Conservation (phyloP, 2,797 vertebrate genomes). For the Cyclopterus lumpus region DNA sequence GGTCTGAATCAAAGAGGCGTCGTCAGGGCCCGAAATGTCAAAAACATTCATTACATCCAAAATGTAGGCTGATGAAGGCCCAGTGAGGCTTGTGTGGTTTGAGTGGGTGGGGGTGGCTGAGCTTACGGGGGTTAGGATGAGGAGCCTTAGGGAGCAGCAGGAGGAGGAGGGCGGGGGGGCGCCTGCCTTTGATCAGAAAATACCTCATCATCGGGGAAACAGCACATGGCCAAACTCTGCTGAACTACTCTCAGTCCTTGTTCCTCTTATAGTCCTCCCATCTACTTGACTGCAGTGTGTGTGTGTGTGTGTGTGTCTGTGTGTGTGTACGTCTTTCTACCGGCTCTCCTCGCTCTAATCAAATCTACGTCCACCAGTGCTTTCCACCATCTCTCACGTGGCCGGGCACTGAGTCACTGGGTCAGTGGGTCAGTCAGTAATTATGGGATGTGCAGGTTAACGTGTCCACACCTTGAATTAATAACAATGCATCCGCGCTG, state of each 20-base stretch:
- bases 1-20: constrained; percentile 37
- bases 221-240: constrained; percentile 18
- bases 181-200: constrained; percentile 59
- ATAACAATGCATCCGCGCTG: not conserved
- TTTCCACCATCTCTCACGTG: constrained; percentile 2
- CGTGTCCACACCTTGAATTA: not conserved
- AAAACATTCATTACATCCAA: constrained; percentile 39
- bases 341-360: constrained; percentile 31
- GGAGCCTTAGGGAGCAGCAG: constrained; percentile 21
- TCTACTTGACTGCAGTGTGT: not conserved
- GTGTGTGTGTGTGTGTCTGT: constrained; percentile 1
- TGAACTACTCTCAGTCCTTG: not conserved
- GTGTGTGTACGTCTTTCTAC: not conserved
- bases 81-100: constrained; percentile 9
- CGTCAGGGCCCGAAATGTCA: constrained; percentile 44
- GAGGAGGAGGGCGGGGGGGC: not conserved
- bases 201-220: constrained; percentile 55
- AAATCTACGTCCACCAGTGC: constrained; percentile 26
- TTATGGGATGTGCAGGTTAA: constrained; percentile 38
- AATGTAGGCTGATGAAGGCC: constrained; percentile 21
- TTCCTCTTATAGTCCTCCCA: not conserved
- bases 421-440: constrained; percentile 65
- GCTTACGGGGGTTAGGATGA: constrained; percentile 13
- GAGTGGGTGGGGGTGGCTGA: constrained; percentile 20
- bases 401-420: constrained; percentile 30